Conservation (phyloP, 2,113 vertebrate genomes). For the Stomatorhinus ivindoensis region DNA sequence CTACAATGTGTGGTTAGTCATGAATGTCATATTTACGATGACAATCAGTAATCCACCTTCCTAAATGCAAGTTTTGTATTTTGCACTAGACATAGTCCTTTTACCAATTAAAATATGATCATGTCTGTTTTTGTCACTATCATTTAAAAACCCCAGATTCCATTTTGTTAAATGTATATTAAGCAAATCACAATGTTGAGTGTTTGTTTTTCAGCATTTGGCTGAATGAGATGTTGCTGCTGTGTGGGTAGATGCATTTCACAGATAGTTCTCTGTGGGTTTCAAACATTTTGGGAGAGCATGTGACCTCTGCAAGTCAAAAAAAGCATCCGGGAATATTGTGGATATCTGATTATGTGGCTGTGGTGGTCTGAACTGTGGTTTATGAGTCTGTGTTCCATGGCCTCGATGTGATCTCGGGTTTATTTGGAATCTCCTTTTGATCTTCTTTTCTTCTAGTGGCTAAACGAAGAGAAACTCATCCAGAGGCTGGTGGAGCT, state of each 20-base stretch:
- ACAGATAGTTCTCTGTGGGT: background rate
- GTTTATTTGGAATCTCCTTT: background rate
- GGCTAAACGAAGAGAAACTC: constrained; percentile 82
- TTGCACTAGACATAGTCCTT: background rate
- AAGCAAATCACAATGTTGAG: background rate
- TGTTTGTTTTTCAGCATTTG: background rate
- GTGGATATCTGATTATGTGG: background rate
- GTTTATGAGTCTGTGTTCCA: background rate
- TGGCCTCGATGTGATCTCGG: background rate
- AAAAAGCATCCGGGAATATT: background rate
- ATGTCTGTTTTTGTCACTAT: background rate
- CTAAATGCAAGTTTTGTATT: background rate
- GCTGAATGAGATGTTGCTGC: background rate
- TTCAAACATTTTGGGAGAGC: background rate
- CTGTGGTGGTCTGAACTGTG: background rate
- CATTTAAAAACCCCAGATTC: background rate
- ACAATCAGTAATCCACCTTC: background rate
- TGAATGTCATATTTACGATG: background rate
- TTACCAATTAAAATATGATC: background rate
- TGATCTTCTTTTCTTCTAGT: constrained; percentile 58
- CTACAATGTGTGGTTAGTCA: background rate
- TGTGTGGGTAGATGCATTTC: constrained; percentile 3
- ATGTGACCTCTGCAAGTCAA: background rate
- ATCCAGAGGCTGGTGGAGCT: constrained; percentile 85
- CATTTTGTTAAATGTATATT: background rate